Base-by-base conservation (phyloP, 2,888 invertebrate species). In the Platynereis dumerilii region DNA sequence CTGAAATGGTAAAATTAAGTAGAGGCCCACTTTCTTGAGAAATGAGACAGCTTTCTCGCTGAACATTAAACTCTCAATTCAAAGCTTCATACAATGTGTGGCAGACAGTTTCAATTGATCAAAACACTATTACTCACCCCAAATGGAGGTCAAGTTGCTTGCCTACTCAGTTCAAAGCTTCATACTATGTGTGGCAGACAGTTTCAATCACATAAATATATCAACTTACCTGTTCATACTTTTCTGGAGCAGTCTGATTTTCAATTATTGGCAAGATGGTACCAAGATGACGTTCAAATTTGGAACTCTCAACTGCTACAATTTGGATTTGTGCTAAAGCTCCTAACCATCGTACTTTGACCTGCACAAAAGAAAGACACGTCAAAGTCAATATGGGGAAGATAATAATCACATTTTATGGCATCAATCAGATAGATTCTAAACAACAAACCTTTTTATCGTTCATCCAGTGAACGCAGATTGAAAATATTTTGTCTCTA, bases 311-410 rank as follows among this genome's bases (percentile, higher is more conserved):
- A 0, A 90, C 89, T 68, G 88, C 88, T 0, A 93, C 90, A 80
- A 95, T 92, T 66, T 94, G 86, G 0, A 92, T 91, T 75, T 90
- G 89, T 0, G 94, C 82, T 79, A 93, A 92, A 0, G 91, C 91
- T 24, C 77, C 82, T 74, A 95, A 84, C 76, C 90, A 90, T 26
- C 90, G 88, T 72, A 92, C 90, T 3, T 87, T 60, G 53, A 89
- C 88, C 82, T 90, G 69, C n/a, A n/a, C n/a, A 24, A 69, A 60
- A 54, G 29, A 56, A 20, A 26, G n/a, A n/a, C 20, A 58, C 10
- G 22, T 24, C 24, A 42, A 39, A 15, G 22, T 22, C 5, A 48
- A n/a, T n/a, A n/a, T n/a, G n/a, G n/a, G n/a, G n/a, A n/a, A n/a
- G n/a, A n/a, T 12, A 42, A 42, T 42, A 42, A 42, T 15, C 44